Conservation (phyloP, 2,113 vertebrate genomes). For the Prietella phreatophila region DNA sequence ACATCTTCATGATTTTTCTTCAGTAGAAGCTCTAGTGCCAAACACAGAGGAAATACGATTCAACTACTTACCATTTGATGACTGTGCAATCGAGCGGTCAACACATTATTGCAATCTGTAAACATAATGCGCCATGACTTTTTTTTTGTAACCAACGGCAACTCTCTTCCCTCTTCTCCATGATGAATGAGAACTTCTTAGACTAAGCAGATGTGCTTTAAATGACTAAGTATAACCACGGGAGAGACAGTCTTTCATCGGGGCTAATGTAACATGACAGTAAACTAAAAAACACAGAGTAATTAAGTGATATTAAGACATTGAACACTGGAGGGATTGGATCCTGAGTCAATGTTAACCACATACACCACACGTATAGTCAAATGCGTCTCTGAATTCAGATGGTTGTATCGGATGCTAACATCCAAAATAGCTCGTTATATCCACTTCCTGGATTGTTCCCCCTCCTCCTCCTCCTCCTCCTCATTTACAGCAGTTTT, state of each 20-base stretch:
- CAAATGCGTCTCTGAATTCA: neutral
- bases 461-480: too few relatives aligned
- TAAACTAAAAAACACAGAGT: conserved; percentile 38
- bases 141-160: neutral
- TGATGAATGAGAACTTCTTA: conserved; percentile 34
- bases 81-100: conserved; percentile 15
- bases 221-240: conserved; percentile 44
- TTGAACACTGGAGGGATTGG: neutral
- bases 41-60: neutral
- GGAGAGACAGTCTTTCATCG: conserved; percentile 35
- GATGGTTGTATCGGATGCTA: neutral
- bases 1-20: neutral
- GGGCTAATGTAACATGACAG: conserved; percentile 46
- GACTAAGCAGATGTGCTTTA: conserved; percentile 36
- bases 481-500: neutral
- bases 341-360: neutral
- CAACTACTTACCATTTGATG: conserved; percentile 9
- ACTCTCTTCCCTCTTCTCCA: neutral
- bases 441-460: neutral
- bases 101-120: conserved; percentile 27
- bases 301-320: conserved; percentile 49
- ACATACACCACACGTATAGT: neutral
- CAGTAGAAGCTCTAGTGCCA: neutral
- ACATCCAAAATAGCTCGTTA: neutral
- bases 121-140: conserved; percentile 8